Evolutionary conservation across 2,113 vertebrate genomes (phyloP), one percentile per base, ranked within the genome.

Genomic region (Sinocyclocheilus anophthalmus): DNA sequence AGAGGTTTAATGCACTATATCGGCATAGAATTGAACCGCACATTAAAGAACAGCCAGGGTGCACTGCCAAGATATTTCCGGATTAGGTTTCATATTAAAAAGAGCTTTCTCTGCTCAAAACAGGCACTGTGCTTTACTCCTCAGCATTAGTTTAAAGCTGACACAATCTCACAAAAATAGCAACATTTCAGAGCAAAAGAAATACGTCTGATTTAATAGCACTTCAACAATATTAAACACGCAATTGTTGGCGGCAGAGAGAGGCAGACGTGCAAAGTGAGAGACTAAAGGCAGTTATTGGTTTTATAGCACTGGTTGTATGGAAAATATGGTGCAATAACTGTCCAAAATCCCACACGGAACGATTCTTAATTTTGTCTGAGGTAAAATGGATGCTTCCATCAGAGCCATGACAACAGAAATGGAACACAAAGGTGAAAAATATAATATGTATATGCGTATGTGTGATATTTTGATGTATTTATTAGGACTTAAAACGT

Each of bases 41-140:
- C 88, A 86, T 90, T 90, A 91, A 89, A 90, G 89, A 90, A 88
- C 70, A 89, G 89, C 70, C 83, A 80, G 85, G 83, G 80, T 83
- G 85, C 73, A 50, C 88, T 87, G 87, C 84, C 77, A 87, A 90
- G 85, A 90, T 90, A 89, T 90, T 91, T 86, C 69, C 50, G 87
- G 89, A 91, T 91, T 91, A 90, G 85, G 72, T 88, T 90, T 89
- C 81, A 89, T 89, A 88, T 90, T 91, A 86, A 88, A 90, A 90
- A 90, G 86, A 88, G 76, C 87, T 89, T 91, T 80, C 84, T 85
- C 33, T 67, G 83, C 86, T 87, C 76, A 76, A 88, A 89, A 84
- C 82, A 85, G 88, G 65, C 84, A 81, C 72, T 73, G 84, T 33
- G 37, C 59, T 76, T 77, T 76, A 70, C 84, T 75, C 76, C 75